Percentiles rank a stretch among this genome's conserved stretches.
Evolutionary conservation across 1,140 invertebrate species (phyloP).

Genomic region (Anagrus nilaparvatae): DNA sequence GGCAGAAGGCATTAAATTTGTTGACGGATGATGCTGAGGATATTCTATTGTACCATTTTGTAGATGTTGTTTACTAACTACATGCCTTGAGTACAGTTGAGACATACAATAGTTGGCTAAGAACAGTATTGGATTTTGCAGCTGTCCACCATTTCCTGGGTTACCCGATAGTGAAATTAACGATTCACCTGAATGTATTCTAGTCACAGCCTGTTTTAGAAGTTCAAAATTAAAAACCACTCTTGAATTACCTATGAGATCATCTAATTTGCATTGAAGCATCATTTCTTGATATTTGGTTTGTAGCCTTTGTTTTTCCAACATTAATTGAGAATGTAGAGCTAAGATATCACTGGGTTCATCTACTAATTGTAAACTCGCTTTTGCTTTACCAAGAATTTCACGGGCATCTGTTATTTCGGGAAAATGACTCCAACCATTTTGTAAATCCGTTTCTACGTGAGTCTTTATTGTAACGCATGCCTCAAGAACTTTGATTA

Average conservation of each 20-base stretch:
- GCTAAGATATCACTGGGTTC: conserved; percentile 47
- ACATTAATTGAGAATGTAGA: conserved; percentile 44
- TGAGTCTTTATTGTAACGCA: conserved; percentile 62
- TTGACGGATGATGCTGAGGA: no score
- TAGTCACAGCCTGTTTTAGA: conserved; percentile 52
- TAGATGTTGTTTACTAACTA: conserved; percentile 45
- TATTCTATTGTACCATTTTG: conserved; percentile 49
- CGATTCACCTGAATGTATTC: conserved; percentile 47
- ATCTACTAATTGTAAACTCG: conserved; percentile 46
- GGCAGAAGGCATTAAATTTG: no score
- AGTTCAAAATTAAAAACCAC: conserved; percentile 55
- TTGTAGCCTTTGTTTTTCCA: conserved; percentile 54
- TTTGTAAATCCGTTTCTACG: conserved; percentile 59
- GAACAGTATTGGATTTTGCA: conserved; percentile 56
- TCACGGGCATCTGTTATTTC: conserved; percentile 56
- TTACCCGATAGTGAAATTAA: conserved; percentile 30
- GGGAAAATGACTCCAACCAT: conserved; percentile 50
- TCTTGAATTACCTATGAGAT: conserved; percentile 54
- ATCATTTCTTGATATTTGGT: conserved; percentile 61
- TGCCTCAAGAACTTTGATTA: conserved; percentile 62
- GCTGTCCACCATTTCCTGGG: conserved; percentile 36
- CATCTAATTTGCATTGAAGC: conserved; percentile 59
- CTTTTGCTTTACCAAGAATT: conserved; percentile 49
- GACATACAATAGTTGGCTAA: conserved; percentile 65
- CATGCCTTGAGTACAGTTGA: conserved; percentile 58